Conservation (phyloP, 92 coral and sea anemone genomes). For the Zoanthus sociatus region DNA sequence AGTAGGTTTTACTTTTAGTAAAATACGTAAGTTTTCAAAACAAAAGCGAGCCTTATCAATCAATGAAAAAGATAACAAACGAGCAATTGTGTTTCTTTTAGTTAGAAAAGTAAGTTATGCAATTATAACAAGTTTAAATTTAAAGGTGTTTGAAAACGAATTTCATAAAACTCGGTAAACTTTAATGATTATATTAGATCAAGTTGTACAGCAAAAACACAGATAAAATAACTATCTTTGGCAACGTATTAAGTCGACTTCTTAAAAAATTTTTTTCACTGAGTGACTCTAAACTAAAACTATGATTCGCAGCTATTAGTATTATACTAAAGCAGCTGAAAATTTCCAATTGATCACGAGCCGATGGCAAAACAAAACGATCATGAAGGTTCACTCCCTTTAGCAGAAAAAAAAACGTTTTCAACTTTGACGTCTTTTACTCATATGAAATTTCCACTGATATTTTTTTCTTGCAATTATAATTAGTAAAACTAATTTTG, state of each 20-base stretch:
- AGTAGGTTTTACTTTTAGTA: too few relatives aligned
- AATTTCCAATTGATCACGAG: not conserved
- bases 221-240: not conserved
- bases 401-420: not conserved
- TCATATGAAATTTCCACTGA: too few relatives aligned
- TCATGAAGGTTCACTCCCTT: not conserved
- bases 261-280: not conserved
- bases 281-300: not conserved
- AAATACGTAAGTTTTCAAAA: too few relatives aligned
- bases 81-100: too few relatives aligned
- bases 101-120: not conserved
- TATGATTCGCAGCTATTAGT: not conserved
- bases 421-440: not conserved
- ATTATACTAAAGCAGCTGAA: not conserved
- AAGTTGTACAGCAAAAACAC: not conserved
- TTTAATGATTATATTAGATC: not conserved
- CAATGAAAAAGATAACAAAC: too few relatives aligned
- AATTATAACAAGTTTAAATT: not conserved
- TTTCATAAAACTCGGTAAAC: not conserved
- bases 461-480: not conserved
- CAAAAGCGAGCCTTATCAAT: too few relatives aligned
- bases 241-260: not conserved
- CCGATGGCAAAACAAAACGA: not conserved
- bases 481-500: conserved; percentile 20
- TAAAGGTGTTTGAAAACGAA: not conserved